Evolutionary conservation across 2,797 vertebrate genomes (phyloP).

Genomic region (Crossoptilon crossoptilon): DNA sequence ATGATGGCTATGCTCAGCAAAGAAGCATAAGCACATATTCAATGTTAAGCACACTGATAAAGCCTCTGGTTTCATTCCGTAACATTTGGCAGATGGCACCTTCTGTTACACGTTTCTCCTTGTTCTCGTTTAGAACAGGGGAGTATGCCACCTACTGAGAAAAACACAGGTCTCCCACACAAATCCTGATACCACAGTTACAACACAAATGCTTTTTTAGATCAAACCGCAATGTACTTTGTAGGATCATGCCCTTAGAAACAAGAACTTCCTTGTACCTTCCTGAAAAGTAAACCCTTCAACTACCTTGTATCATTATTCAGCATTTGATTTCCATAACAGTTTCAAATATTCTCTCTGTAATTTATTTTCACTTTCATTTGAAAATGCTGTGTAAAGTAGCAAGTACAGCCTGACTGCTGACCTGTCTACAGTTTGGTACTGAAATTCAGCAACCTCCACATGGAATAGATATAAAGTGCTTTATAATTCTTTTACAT

Average conservation of each 20-base stretch:
- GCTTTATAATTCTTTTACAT: background rate
- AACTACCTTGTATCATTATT: background rate
- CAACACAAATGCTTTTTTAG: background rate
- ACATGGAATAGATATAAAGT: slow-evolving; percentile 29
- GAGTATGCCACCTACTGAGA: slow-evolving; percentile 62
- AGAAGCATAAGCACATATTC: background rate
- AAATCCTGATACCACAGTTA: slow-evolving; percentile 22
- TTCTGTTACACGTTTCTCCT: slow-evolving; percentile 49
- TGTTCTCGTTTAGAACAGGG: slow-evolving; percentile 40
- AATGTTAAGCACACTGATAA: background rate
- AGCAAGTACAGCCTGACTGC: background rate
- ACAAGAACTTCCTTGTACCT: background rate
- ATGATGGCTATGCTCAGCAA: background rate
- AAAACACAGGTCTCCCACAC: slow-evolving; percentile 60
- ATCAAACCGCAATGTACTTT: background rate
- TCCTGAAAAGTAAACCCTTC: background rate
- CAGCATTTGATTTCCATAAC: background rate
- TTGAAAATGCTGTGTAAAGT: slow-evolving; percentile 8
- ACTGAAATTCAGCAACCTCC: background rate
- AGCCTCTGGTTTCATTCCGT: background rate
- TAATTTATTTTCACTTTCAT: background rate
- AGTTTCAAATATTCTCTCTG: background rate
- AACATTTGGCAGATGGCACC: slow-evolving; percentile 50
- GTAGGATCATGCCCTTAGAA: background rate
- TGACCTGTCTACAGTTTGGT: background rate